These are phyloP conservation scores for Cuniculus paca DNA, from an alignment of 2,797 vertebrate species.

Conservation along the genomic window DNA sequence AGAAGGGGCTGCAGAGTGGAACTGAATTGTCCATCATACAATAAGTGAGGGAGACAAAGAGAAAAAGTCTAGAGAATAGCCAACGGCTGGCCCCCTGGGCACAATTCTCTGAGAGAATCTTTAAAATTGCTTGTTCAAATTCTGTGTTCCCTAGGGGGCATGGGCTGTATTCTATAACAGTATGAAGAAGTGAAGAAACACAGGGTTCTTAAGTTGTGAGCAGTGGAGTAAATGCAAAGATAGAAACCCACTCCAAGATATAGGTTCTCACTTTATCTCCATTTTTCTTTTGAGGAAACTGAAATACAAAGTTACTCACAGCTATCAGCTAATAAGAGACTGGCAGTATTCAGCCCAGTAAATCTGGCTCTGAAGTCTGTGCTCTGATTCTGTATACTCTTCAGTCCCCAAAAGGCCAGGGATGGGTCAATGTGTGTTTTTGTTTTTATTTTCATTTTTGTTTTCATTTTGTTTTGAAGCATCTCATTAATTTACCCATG, in stretches of 20 bases:
- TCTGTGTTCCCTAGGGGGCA: neutral
- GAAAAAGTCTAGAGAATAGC: neutral
- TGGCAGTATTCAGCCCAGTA: neutral
- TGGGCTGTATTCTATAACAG: neutral
- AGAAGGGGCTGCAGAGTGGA: neutral
- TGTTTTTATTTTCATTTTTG: neutral
- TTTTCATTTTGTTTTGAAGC: neutral
- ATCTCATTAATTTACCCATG: neutral
- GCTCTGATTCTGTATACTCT: neutral
- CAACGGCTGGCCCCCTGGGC: no score
- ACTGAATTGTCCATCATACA: neutral
- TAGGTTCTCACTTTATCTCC: neutral
- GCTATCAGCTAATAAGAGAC: neutral
- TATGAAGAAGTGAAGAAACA: neutral
- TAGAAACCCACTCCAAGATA: neutral
- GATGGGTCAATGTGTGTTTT: neutral
- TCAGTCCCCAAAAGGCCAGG: neutral
- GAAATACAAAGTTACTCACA: neutral
- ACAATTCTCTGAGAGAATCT: neutral
- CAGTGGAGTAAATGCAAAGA: neutral
- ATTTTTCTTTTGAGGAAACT: neutral
- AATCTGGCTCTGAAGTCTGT: neutral
- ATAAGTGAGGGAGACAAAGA: neutral
- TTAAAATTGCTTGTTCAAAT: neutral
- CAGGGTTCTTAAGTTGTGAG: neutral